Conservation (phyloP, 2,113 vertebrate species). For the Pangasianodon gigas region DNA sequence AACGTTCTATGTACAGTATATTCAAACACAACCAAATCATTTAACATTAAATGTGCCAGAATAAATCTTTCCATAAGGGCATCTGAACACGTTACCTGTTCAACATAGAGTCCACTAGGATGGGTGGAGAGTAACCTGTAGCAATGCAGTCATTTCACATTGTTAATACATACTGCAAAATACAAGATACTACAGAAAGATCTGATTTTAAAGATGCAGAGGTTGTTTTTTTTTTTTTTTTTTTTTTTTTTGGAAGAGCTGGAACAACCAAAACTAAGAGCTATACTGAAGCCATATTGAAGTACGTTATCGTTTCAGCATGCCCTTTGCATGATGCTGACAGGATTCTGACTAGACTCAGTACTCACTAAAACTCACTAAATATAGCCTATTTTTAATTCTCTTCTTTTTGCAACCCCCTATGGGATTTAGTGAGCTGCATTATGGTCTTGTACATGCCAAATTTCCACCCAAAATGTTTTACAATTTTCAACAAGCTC, state of each 20-base stretch:
- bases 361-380: too few species aligned
- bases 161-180: background rate
- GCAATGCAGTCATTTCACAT: slow-evolving; percentile 31
- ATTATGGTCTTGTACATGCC: too few species aligned
- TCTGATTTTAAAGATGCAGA: background rate
- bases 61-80: background rate
- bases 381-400: background rate
- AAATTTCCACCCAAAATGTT: too few species aligned
- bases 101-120: background rate
- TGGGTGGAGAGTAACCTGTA: slow-evolving; percentile 23
- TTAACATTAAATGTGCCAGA: background rate
- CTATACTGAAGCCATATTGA: background rate
- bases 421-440: background rate
- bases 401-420: background rate
- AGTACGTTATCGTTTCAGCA: background rate
- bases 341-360: background rate
- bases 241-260: background rate
- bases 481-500: too few species aligned
- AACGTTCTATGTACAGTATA: background rate
- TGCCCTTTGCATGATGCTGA: background rate
- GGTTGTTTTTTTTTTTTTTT: too few species aligned
- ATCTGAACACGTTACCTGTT: slow-evolving; percentile 15
- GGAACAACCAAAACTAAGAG: background rate
- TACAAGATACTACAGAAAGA: background rate
- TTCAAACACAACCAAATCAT: background rate